phyloP scores from a whole-genome alignment of 2,888 invertebrate species.

The Polietes domitor region DNA sequence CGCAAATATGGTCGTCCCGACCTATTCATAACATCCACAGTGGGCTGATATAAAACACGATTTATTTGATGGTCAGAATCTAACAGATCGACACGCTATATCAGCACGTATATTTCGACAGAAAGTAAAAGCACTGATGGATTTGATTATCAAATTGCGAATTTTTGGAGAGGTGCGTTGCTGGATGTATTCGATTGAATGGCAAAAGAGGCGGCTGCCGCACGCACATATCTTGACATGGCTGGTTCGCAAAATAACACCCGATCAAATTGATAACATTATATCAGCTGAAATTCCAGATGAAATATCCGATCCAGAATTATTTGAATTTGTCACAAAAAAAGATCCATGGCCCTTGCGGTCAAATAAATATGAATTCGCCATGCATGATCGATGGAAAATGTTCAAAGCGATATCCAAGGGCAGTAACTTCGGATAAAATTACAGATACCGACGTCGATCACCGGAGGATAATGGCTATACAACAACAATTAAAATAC shows the following conservation, averaged over 20 bases:
- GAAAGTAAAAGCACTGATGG: conserved; percentile 25
- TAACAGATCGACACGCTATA: conserved; percentile 48
- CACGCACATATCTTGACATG: conserved; percentile 38
- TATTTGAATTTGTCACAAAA: neutral
- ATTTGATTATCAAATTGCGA: neutral
- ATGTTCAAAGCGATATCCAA: conserved; percentile 38
- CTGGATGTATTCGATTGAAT: conserved; percentile 39
- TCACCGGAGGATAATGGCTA: conserved; percentile 30
- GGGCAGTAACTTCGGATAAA: conserved; percentile 29
- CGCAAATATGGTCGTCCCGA: conserved; percentile 56
- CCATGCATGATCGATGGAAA: conserved; percentile 45
- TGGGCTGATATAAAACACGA: conserved; percentile 49
- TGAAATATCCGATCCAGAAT: neutral
- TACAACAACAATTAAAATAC: conserved; percentile 47
- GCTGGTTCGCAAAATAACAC: conserved; percentile 17
- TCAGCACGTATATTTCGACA: neutral
- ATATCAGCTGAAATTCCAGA: conserved; percentile 34
- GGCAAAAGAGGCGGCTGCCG: conserved; percentile 35
- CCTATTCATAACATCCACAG: conserved; percentile 63
- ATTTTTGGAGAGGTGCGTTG: neutral
- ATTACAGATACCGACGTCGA: conserved; percentile 72
- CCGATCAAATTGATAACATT: neutral
- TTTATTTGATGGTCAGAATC: conserved; percentile 48
- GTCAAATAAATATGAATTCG: conserved; percentile 11
- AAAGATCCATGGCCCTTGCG: conserved; percentile 35